phyloP scores from a whole-genome alignment of 2,113 vertebrate genomes.

The Aspiorhynchus laticeps region DNA sequence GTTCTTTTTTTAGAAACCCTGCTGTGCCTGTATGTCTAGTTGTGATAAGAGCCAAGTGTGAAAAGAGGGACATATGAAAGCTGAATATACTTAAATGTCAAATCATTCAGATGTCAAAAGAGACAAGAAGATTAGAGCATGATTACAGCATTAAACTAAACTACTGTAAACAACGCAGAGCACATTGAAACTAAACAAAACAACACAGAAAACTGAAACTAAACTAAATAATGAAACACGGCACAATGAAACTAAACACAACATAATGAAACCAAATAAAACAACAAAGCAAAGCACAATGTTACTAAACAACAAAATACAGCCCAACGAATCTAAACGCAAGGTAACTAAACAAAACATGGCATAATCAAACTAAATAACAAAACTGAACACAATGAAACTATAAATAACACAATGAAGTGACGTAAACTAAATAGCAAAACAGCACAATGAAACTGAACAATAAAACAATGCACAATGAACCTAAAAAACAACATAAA shows the following conservation, averaged over 20 bases:
- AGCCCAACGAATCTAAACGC: not conserved
- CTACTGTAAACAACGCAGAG: not conserved
- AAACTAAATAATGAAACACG: not conserved
- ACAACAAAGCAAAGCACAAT: not conserved
- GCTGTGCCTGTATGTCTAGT: not conserved
- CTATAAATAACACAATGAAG: not conserved
- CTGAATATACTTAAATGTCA: constrained; percentile 13
- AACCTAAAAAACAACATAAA: not conserved
- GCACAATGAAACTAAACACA: not conserved
- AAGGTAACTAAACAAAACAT: not conserved
- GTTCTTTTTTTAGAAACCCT: not conserved
- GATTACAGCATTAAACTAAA: not conserved
- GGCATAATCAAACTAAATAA: not conserved
- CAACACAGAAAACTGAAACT: not conserved
- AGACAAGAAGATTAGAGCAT: not conserved
- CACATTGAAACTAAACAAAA: not conserved
- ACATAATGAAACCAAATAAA: not conserved
- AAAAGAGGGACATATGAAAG: not conserved
- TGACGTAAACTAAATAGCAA: not conserved
- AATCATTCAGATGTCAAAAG: not conserved
- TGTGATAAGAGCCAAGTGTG: not conserved
- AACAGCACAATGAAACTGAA: not conserved
- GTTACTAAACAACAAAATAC: not conserved
- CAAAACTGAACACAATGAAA: not conserved
- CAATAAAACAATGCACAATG: not conserved